Percentiles rank a stretch among this genome's conserved stretches.
These are phyloP conservation scores for Dendroctonus ponderosae DNA, from an alignment of 1,140 invertebrate species.

Conservation along the genomic window DNA sequence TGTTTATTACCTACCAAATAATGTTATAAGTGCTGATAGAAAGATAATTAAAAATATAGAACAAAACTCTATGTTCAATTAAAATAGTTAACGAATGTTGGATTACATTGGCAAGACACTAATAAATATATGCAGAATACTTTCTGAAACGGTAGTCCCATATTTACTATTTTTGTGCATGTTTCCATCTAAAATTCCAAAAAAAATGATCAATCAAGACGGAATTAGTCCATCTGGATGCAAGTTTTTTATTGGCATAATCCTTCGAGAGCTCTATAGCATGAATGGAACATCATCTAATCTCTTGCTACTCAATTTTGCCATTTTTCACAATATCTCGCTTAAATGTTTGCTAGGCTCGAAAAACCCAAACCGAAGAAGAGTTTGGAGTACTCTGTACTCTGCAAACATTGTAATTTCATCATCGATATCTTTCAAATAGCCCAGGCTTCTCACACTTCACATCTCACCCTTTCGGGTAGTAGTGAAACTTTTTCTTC, in stretches of 20 bases:
- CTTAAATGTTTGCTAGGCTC: constrained; percentile 74
- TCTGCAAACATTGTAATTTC: constrained; percentile 95
- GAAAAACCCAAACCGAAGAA: constrained; percentile 81
- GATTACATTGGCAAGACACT: no score
- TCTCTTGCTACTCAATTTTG: constrained; percentile 81
- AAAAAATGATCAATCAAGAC: constrained; percentile 85
- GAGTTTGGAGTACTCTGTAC: constrained; percentile 91
- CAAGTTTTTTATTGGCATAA: constrained; percentile 55
- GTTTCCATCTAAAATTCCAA: constrained; percentile 84
- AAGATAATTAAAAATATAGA: no score
- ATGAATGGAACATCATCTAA: constrained; percentile 88
- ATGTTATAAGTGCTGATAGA: no score
- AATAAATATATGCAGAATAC: constrained; percentile 88
- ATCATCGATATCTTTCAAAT: constrained; percentile 81
- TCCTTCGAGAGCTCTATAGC: constrained; percentile 74
- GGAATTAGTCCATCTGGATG: constrained; percentile 60
- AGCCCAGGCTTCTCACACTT: constrained; percentile 78
- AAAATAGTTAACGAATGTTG: no score
- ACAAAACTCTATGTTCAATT: no score
- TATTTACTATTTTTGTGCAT: constrained; percentile 64
- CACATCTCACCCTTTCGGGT: constrained; percentile 69
- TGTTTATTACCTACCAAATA: no score
- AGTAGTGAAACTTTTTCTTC: constrained; percentile 67
- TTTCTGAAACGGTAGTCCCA: constrained; percentile 84
- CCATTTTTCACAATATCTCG: constrained; percentile 68